Evolutionary conservation across 2,797 vertebrate genomes (phyloP).

Genomic region (Potorous gilbertii): DNA sequence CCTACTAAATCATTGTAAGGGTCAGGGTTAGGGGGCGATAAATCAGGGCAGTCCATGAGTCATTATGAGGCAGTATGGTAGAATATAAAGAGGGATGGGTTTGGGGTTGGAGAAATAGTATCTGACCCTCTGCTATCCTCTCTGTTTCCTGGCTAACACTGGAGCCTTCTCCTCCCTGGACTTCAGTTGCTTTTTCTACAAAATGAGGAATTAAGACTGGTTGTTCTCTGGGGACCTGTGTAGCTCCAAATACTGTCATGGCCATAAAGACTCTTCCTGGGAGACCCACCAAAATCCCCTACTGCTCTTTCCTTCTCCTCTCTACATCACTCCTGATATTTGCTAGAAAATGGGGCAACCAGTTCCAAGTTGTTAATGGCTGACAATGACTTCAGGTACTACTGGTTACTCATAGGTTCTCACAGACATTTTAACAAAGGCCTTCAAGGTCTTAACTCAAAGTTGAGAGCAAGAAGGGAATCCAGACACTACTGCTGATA

Average conservation of each 20-base stretch:
- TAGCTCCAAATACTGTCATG: not conserved
- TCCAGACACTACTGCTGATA: not conserved
- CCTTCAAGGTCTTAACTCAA: not conserved
- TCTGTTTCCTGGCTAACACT: not conserved
- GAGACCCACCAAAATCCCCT: accelerated
- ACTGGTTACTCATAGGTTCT: not conserved
- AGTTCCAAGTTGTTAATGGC: not conserved
- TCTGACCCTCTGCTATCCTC: not conserved
- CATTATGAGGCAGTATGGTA: not conserved
- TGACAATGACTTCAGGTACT: not conserved
- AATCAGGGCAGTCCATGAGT: not conserved
- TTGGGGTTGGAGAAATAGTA: not conserved
- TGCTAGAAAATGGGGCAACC: not conserved
- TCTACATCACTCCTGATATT: not conserved
- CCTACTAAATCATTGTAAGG: not conserved
- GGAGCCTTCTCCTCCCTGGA: not conserved
- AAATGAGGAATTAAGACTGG: not conserved
- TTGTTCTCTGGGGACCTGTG: not conserved
- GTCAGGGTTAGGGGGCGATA: not conserved
- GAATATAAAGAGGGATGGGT: not conserved
- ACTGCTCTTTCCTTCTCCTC: not conserved
- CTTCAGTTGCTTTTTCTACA: not conserved
- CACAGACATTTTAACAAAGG: not conserved
- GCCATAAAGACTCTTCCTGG: no score
- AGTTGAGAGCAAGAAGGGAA: not conserved